Evolutionary conservation across 2,113 vertebrate genomes (phyloP).

Genomic region (Ranitomeya variabilis): DNA sequence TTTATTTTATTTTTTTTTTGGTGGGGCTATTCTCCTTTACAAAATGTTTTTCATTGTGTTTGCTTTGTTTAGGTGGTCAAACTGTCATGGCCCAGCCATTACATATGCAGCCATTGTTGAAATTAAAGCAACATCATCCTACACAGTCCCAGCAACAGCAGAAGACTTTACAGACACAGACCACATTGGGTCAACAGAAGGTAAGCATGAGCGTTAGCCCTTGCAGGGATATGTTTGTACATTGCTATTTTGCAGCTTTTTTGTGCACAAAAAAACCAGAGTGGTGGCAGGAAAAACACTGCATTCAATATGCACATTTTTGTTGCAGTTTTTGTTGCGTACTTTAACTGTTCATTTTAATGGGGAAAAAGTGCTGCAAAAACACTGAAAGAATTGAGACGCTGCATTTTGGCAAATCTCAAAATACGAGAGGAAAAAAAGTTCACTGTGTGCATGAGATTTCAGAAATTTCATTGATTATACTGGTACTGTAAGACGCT

Average conservation of each 20-base stretch:
- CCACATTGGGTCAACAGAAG: constrained; percentile 62
- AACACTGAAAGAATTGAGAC: too few species aligned
- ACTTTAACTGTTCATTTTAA: too few species aligned
- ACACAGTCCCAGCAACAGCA: constrained; percentile 73
- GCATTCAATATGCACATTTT: too few species aligned
- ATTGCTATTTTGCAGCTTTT: not conserved
- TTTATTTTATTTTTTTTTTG: not conserved
- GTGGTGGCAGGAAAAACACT: not conserved
- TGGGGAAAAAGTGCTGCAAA: too few species aligned
- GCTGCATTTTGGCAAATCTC: too few species aligned
- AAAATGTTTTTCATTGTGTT: not conserved
- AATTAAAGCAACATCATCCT: constrained; percentile 72
- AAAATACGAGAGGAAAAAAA: too few species aligned
- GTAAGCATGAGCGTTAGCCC: not conserved
- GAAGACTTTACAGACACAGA: constrained; percentile 79
- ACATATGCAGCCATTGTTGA: constrained; percentile 77
- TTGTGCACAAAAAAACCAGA: not conserved
- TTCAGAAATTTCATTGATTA: too few species aligned
- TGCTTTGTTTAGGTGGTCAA: constrained; percentile 68
- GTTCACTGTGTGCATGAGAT: too few species aligned
- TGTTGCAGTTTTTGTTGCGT: too few species aligned
- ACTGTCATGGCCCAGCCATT: constrained; percentile 74
- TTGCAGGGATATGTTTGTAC: not conserved
- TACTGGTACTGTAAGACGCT: too few species aligned
- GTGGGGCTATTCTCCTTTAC: not conserved